Conservation (phyloP, 2,888 invertebrate genomes). For the Rhodophaea formosa region DNA sequence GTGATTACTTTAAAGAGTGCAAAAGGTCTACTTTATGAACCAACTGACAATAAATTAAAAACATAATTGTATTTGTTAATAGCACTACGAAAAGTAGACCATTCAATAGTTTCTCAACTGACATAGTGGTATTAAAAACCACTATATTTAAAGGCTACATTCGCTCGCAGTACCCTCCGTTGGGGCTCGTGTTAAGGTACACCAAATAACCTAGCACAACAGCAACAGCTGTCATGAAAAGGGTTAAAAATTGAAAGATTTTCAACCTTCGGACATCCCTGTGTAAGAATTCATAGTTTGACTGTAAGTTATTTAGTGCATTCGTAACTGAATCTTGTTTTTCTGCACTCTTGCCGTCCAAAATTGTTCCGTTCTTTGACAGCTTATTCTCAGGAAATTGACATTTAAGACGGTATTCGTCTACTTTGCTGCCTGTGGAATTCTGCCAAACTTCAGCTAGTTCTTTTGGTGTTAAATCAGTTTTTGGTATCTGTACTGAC, state of each 20-base stretch:
- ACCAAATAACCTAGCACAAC: constrained; percentile 57
- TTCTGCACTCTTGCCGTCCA: constrained; percentile 68
- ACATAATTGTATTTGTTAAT: constrained; percentile 44
- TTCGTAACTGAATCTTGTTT: constrained; percentile 89
- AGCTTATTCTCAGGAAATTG: constrained; percentile 75
- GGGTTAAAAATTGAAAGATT: constrained; percentile 55
- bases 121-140: constrained; percentile 56
- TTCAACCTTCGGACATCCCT: constrained; percentile 57
- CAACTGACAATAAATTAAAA: constrained; percentile 44
- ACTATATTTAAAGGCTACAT: constrained; percentile 63
- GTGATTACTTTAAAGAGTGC: constrained; percentile 22
- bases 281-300: constrained; percentile 54
- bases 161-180: constrained; percentile 55
- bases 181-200: constrained; percentile 51
- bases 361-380: constrained; percentile 53
- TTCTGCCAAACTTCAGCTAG: constrained; percentile 88
- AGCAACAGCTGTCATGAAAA: constrained; percentile 51
- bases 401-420: constrained; percentile 88
- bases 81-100: constrained; percentile 38
- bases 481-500: constrained; percentile 85
- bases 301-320: constrained; percentile 76
- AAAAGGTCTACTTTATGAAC: constrained; percentile 40
- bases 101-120: constrained; percentile 35
- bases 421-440: constrained; percentile 81
- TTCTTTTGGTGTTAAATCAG: constrained; percentile 81